phyloP scores from a whole-genome alignment of 2,888 invertebrate species.

The Drosophila rellima region DNA sequence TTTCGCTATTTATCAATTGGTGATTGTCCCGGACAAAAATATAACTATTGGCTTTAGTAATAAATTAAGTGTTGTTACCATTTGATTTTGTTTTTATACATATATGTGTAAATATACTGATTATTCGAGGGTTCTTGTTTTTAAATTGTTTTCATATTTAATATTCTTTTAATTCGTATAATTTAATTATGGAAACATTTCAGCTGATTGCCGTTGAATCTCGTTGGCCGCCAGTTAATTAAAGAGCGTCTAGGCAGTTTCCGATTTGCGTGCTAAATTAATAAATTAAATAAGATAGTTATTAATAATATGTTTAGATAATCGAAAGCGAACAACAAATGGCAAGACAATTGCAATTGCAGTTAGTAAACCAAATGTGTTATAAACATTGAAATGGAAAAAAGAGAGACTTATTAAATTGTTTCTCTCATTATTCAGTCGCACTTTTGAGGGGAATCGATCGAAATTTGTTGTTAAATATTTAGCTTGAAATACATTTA shows the following conservation, averaged over 20 bases:
- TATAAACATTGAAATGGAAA: neutral
- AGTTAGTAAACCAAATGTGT: slow-evolving; percentile 18
- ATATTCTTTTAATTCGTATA: slow-evolving; percentile 55
- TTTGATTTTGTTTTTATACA: neutral
- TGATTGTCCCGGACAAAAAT: slow-evolving; percentile 32
- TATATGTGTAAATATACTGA: slow-evolving; percentile 9
- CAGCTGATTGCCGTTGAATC: slow-evolving; percentile 36
- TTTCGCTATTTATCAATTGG: slow-evolving; percentile 19
- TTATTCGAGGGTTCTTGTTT: slow-evolving; percentile 18
- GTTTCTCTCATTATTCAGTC: neutral
- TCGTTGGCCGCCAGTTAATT: slow-evolving; percentile 44
- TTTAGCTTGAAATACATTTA: neutral
- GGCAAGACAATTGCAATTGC: slow-evolving; percentile 18
- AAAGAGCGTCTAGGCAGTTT: slow-evolving; percentile 42
- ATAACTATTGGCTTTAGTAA: slow-evolving; percentile 19
- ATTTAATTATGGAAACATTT: slow-evolving; percentile 64
- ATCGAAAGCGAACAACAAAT: slow-evolving; percentile 3
- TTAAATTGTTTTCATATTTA: slow-evolving; percentile 53
- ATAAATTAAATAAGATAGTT: slow-evolving; percentile 4
- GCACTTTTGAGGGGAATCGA: slow-evolving; percentile 5
- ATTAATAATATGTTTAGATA: neutral
- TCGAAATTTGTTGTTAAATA: slow-evolving; percentile 8
- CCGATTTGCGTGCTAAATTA: slow-evolving; percentile 44
- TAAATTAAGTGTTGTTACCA: slow-evolving; percentile 22
- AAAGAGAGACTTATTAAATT: neutral